Evolutionary conservation across 2,113 vertebrate species (phyloP), one percentile per base, ranked within the genome.

Genomic region (Zosterops pallidus): DNA sequence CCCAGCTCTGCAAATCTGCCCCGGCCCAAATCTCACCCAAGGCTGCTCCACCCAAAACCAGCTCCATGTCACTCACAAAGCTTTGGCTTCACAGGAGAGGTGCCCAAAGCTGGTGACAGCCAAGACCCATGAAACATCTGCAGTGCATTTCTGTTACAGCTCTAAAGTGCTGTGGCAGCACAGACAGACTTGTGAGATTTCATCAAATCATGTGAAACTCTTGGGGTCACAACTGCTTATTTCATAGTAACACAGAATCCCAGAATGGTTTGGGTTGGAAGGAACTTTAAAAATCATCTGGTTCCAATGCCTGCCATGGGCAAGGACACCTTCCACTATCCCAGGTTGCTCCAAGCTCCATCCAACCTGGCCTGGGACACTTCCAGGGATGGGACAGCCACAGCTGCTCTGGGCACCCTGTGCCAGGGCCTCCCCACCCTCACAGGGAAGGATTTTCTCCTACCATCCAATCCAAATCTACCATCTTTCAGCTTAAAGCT

Each of bases 281-380:
- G 16, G 2, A 19, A 31, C 3, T 7, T 46, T n/a, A 41, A 52
- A 68, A 2, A 13, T 26, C 6, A 18, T 15, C 21, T 6, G 4
- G 2, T 41, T 18, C n/a, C 20, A 59, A 1, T 3, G 1, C 8
- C 15, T 67, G 52, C 10, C 19, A n/a, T 2, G 15, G 31, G 10
- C 46, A 68, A 39, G 44, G 11, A 60, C 28, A 46, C 7, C 39
- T 53, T 24, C 24, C 53, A 75, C 15, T 6, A 0, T 2, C 5
- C 69, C 39, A 67, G 19, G 6, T 0, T 29, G 33, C 16, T n/a
- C 15, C 60, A 19, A 74, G 12, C 9, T 37, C 31, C 0, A 0
- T 59, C 37, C 69, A 76, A 0, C 17, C 46, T 41, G 20, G 24
- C 20, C 16, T 46, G 0, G 46, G 17, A 10, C 39, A 46, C 6